phyloP scores from a whole-genome alignment of 2,113 vertebrate species.

The Chroicocephalus ridibundus region DNA sequence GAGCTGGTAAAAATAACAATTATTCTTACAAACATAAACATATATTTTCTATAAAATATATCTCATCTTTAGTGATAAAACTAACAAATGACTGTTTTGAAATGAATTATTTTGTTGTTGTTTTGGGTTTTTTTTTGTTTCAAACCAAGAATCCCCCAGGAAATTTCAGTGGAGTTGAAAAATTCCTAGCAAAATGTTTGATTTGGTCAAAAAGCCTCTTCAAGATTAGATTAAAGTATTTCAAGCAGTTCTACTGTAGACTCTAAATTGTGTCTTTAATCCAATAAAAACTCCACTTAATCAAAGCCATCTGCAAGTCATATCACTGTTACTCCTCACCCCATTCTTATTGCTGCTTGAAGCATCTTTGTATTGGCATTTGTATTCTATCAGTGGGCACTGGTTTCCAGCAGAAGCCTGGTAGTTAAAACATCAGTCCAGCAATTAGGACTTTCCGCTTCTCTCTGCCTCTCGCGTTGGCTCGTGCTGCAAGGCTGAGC shows the following conservation, averaged over 20 bases:
- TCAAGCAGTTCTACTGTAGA: not conserved
- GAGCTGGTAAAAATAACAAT: not conserved
- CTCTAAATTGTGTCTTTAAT: not conserved
- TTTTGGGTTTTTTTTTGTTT: not conserved
- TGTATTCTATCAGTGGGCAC: not conserved
- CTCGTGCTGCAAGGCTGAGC: not conserved
- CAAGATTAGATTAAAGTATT: conserved; percentile 45
- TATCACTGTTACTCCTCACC: not conserved
- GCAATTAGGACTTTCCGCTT: not conserved
- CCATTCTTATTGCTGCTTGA: not conserved
- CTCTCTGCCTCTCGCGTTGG: not conserved
- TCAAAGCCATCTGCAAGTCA: conserved; percentile 30
- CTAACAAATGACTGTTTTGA: not conserved
- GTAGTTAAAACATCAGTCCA: not conserved
- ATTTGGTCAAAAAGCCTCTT: conserved; percentile 35
- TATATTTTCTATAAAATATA: not conserved
- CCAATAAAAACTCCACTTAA: conserved; percentile 43
- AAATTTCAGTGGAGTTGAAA: conserved; percentile 25
- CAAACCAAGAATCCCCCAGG: not conserved
- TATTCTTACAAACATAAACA: not conserved
- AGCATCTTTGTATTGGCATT: not conserved
- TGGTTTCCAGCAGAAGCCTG: not conserved
- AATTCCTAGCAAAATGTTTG: conserved; percentile 27
- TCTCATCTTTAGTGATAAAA: not conserved
- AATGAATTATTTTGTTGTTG: not conserved